A percentile compares a stretch with the other conserved stretches of the same genome.
These are phyloP conservation scores for Neoseiulus cucumeris DNA, from an alignment of 1,140 invertebrate genomes.

Conservation along the genomic window DNA sequence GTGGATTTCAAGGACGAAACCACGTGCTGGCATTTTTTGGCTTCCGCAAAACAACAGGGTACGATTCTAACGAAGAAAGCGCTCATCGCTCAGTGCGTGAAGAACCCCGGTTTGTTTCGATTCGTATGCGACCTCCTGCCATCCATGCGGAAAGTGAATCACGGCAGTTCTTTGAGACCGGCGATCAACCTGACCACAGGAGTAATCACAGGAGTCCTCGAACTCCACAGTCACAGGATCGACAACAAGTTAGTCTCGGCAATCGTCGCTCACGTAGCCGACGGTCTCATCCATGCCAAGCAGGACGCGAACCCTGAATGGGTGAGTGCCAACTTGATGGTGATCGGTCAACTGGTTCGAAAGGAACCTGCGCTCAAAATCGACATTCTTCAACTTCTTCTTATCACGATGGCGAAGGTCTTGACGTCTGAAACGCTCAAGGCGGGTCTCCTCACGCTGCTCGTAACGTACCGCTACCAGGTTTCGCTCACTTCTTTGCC, in stretches of 20 bases:
- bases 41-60: not conserved
- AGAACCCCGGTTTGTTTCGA: slow-evolving; percentile 44
- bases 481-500: not conserved
- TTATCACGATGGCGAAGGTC: slow-evolving; percentile 25
- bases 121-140: slow-evolving; percentile 47
- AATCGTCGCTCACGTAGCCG: not conserved
- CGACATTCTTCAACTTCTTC: slow-evolving; percentile 28
- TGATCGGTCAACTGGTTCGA: slow-evolving; percentile 41
- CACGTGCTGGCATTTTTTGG: slow-evolving; percentile 56
- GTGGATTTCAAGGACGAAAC: slow-evolving; percentile 38
- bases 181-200: slow-evolving; percentile 1
- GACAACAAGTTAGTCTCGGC: not conserved
- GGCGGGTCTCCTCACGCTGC: slow-evolving; percentile 20
- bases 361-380: slow-evolving; percentile 38
- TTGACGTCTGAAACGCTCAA: slow-evolving; percentile 32
- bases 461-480: slow-evolving; percentile 15
- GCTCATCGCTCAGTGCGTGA: slow-evolving; percentile 47
- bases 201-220: not conserved
- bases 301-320: not conserved
- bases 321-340: slow-evolving; percentile 44
- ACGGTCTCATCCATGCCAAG: not conserved
- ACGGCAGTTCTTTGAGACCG: not conserved
- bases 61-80: slow-evolving; percentile 39
- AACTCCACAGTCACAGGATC: not conserved
- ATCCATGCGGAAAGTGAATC: slow-evolving; percentile 38